Base-by-base conservation (phyloP, 2,113 vertebrate genomes). In the Dendrocopos noguchii region DNA sequence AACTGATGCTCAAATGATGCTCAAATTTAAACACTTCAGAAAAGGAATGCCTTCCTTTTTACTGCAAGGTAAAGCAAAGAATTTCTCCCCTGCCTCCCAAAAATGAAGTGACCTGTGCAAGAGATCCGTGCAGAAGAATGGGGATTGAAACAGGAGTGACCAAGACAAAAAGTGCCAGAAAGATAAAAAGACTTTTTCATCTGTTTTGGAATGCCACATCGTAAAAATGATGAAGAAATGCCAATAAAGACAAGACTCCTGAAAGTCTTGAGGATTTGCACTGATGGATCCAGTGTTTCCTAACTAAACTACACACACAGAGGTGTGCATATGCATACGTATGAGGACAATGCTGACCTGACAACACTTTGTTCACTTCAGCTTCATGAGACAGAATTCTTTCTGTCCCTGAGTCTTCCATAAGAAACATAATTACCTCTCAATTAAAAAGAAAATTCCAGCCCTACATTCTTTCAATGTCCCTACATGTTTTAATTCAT, bases 141-240 rank as follows among this genome's bases (percentile, higher is more conserved):
- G 19, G 71, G 86, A 87, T 1, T 53, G 28, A 55, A 93, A 76
- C 21, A 65, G n/a, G 28, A 75, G 17, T 2, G 2, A 56, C 29
- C 64, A 74, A 73, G 70, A 73, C 39, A 67, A 33, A 79, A 71
- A 68, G 24, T 36, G 55, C 46, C 27, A 65, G 36, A 70, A 91
- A 83, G 4, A 9, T 34, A 65, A 33, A 70, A 91, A 80, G 3
- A 9, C 34, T 75, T 73, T 77, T 80, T 70, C 64, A 76, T 56
- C 42, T n/a, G 11, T 85, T 94, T 63, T 74, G 74, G 52, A n/a
- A 87, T 22, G 36, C 28, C 33, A 74, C 21, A 7, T 19, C 71
- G 57, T 80, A 36, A 72, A 84, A 86, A 82, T 50, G 80, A 84
- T 15, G 56, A 96, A 84, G 77, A 84, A 90, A 73, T 82, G 74